A percentile compares a stretch with the other conserved stretches of the same genome.
Conservation (phyloP, 2,888 invertebrate species). For the Labia minor region DNA sequence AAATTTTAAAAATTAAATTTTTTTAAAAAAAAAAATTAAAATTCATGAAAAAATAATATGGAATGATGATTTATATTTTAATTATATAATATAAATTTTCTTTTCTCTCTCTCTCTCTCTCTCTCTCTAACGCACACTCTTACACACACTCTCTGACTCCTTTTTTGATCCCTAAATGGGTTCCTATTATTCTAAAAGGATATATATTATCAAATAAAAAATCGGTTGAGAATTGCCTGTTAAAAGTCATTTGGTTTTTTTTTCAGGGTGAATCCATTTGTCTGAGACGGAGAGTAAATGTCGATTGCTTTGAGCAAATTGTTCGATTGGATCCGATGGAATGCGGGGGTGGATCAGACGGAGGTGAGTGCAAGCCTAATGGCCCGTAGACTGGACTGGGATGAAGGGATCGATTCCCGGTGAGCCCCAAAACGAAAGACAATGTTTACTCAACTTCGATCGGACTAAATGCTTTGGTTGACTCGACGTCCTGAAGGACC, state of each 20-base stretch:
- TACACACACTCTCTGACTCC: neutral
- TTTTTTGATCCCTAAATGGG: too few relatives aligned
- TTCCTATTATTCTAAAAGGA: too few relatives aligned
- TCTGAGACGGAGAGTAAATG: neutral
- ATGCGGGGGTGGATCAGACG: neutral
- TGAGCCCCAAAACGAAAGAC: neutral
- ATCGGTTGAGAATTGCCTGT: neutral
- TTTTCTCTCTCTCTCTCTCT: too few relatives aligned
- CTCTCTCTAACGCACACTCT: neutral
- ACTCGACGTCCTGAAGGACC: neutral
- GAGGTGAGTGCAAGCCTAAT: too few relatives aligned
- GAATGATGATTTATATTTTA: too few relatives aligned
- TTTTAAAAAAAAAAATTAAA: too few relatives aligned
- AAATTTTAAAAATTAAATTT: too few relatives aligned
- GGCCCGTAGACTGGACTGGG: too few relatives aligned
- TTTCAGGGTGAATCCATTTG: neutral
- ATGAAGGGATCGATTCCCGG: neutral
- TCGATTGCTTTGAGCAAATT: conserved; percentile 1
- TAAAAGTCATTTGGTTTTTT: neutral
- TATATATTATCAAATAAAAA: conserved; percentile 13
- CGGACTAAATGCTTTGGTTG: neutral
- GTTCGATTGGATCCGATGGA: neutral
- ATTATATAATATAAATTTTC: too few relatives aligned
- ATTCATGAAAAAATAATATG: too few relatives aligned
- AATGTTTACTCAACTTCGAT: neutral